phyloP scores from a whole-genome alignment of 1,140 invertebrate genomes.

The Diplogasteroides magnus region DNA sequence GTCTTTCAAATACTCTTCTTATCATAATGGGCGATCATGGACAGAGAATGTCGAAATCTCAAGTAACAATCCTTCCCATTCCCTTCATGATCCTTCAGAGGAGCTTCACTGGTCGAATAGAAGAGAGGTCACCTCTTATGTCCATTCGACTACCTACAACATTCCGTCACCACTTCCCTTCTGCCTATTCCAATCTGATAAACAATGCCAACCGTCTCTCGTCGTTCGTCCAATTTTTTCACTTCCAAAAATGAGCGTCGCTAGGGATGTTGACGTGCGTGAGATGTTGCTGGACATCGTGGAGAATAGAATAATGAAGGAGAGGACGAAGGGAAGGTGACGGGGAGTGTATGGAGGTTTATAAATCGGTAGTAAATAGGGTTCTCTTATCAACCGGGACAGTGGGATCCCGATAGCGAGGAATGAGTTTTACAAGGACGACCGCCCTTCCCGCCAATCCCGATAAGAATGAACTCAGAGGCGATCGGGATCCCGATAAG shows the following conservation, averaged over 20 bases:
- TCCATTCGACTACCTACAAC: neutral
- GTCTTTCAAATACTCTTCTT: neutral
- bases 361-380: too few species aligned
- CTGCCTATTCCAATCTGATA: neutral
- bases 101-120: neutral
- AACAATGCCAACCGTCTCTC: neutral
- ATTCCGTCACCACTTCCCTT: neutral
- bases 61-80: neutral
- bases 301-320: neutral
- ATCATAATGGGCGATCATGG: neutral
- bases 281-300: neutral
- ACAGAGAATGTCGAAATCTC: neutral
- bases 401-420: too few species aligned
- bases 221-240: neutral
- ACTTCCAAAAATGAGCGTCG: neutral
- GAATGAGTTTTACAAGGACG: too few species aligned
- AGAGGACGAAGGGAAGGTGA: neutral
- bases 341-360: too few species aligned
- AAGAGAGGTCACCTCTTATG: neutral
- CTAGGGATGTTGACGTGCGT: neutral
- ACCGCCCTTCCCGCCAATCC: too few species aligned
- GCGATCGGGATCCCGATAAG: too few species aligned
- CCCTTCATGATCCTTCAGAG: neutral
- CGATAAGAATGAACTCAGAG: too few species aligned
- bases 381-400: too few species aligned